phyloP scores from a whole-genome alignment of 2,797 vertebrate genomes.

The Micrastur ruficollis region DNA sequence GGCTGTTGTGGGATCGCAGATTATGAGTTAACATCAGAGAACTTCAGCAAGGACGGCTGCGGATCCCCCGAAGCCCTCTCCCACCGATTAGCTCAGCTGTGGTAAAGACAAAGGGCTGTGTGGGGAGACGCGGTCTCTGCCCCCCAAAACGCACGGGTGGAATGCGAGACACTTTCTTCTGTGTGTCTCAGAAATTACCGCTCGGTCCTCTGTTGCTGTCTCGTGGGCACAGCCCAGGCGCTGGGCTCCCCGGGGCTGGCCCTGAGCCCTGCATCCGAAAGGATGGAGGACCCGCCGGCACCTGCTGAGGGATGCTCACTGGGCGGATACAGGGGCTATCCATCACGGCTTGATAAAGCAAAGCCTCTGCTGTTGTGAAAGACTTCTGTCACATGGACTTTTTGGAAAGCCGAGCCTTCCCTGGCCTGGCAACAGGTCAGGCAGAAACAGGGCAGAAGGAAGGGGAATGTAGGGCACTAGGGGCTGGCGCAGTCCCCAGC shows the following conservation, averaged over 20 bases:
- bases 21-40: no score
- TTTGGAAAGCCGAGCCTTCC: not conserved
- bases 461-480: not conserved
- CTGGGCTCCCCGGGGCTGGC: not conserved
- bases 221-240: rapidly evolving
- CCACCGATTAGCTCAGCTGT: not conserved
- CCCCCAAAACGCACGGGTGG: not conserved
- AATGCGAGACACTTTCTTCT: not conserved
- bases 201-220: not conserved
- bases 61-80: not conserved
- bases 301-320: not conserved
- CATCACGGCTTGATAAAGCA: not conserved
- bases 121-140: no score
- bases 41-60: not conserved
- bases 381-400: not conserved
- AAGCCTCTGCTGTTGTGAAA: not conserved
- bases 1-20: not conserved
- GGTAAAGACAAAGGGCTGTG: not conserved
- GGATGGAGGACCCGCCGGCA: rapidly evolving
- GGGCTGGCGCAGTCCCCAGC: not conserved
- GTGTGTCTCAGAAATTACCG: not conserved
- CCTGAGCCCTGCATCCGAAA: not conserved
- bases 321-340: not conserved
- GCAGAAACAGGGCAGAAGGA: not conserved
- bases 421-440: not conserved